These are phyloP conservation scores for Anoplophora glabripennis DNA, from an alignment of 1,140 invertebrate genomes.

Conservation along the genomic window DNA sequence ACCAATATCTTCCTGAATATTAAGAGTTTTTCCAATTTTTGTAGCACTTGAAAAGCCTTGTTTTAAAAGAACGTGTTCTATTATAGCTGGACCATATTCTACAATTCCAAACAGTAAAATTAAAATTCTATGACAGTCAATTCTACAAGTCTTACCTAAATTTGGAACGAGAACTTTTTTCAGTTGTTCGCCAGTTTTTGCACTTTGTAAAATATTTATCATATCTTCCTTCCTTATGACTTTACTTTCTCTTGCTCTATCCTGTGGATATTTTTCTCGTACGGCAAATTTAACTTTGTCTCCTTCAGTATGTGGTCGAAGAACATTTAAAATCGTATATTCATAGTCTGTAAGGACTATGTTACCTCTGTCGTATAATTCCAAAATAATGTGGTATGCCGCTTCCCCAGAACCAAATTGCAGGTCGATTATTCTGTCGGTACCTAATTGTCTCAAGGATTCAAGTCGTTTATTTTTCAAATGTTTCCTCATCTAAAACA, in stretches of 20 bases:
- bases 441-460: slow-evolving; percentile 77
- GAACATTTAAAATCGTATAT: slow-evolving; percentile 88
- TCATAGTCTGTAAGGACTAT: slow-evolving; percentile 91
- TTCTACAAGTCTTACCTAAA: slow-evolving; percentile 56
- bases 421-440: slow-evolving; percentile 86
- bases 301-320: slow-evolving; percentile 89
- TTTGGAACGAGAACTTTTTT: slow-evolving; percentile 84
- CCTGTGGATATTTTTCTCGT: slow-evolving; percentile 84
- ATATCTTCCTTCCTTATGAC: slow-evolving; percentile 49
- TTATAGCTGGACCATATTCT: slow-evolving; percentile 85
- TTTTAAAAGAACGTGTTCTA: slow-evolving; percentile 82
- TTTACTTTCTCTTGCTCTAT: slow-evolving; percentile 64
- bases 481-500: slow-evolving; percentile 87
- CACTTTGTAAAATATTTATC: slow-evolving; percentile 59
- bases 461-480: slow-evolving; percentile 94
- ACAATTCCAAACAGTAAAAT: slow-evolving; percentile 26
- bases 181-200: slow-evolving; percentile 73
- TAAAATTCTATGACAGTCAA: background rate
- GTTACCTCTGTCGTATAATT: slow-evolving; percentile 96
- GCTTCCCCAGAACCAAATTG: slow-evolving; percentile 94
- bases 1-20: slow-evolving; percentile 61
- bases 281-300: slow-evolving; percentile 92
- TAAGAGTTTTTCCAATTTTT: slow-evolving; percentile 62
- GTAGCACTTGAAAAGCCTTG: slow-evolving; percentile 60
- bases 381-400: slow-evolving; percentile 93